Evolutionary conservation across 2,113 vertebrate genomes (phyloP).

Genomic region (Pogonocichla stellata): DNA sequence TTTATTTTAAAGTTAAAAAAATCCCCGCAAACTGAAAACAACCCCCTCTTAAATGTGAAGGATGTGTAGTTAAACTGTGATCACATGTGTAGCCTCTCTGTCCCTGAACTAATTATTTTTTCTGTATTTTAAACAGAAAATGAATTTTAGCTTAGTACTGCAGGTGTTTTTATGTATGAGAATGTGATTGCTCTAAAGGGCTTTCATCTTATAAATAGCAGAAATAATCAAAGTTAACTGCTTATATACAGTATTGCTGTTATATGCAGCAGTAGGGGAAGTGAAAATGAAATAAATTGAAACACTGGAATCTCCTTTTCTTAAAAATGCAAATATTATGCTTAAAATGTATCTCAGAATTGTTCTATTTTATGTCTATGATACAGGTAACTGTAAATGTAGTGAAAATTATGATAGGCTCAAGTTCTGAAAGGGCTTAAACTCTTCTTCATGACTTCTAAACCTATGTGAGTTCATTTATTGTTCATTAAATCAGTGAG

Average conservation of each 20-base stretch:
- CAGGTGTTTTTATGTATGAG: not conserved
- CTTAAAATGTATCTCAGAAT: not conserved
- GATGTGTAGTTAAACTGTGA: not conserved
- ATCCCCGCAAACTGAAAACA: not conserved
- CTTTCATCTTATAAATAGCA: conserved; percentile 18
- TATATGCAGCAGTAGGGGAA: not conserved
- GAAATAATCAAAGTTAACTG: not conserved
- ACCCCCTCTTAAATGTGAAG: not conserved
- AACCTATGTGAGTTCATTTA: conserved; percentile 11
- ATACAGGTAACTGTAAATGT: conserved; percentile 4
- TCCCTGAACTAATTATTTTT: not conserved
- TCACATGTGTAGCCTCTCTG: not conserved
- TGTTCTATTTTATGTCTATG: conserved; percentile 19
- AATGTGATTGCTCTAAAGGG: not conserved
- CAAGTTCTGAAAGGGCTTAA: not conserved
- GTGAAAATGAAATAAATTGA: conserved; percentile 47
- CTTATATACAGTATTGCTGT: not conserved
- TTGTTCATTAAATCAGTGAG: conserved; percentile 12
- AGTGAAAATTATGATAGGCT: conserved; percentile 12
- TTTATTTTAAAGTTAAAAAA: not conserved
- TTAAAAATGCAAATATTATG: conserved; percentile 26
- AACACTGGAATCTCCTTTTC: not conserved
- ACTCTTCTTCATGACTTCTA: conserved; percentile 7
- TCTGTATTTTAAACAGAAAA: not conserved
- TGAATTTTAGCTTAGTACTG: not conserved